Conservation (phyloP, 2,888 invertebrate species). For the Gnatocerus cornutus region DNA sequence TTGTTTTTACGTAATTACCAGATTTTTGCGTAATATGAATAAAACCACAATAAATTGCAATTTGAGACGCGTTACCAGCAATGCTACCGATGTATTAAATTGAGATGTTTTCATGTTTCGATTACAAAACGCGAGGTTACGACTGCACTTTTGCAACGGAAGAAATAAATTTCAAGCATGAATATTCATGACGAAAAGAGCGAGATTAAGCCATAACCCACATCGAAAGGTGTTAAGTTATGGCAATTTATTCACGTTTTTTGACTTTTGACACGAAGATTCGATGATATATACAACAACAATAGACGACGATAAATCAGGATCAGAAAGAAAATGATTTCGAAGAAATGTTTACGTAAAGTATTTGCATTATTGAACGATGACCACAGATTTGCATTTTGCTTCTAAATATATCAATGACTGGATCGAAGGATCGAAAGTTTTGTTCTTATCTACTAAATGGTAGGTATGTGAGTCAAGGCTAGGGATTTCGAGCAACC, state of each 20-base stretch:
- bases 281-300: background rate
- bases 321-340: slow-evolving; percentile 17
- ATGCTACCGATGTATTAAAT: slow-evolving; percentile 28
- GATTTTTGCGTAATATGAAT: background rate
- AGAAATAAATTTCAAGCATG: slow-evolving; percentile 30
- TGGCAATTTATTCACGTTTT: slow-evolving; percentile 1
- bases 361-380: slow-evolving; percentile 54
- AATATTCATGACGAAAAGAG: slow-evolving; percentile 19
- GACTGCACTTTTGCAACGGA: slow-evolving; percentile 25
- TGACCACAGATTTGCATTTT: slow-evolving; percentile 53
- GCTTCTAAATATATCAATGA: slow-evolving; percentile 56
- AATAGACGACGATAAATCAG: background rate
- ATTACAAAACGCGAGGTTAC: slow-evolving; percentile 26
- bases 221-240: background rate
- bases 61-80: background rate
- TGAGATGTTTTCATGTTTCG: slow-evolving; percentile 25
- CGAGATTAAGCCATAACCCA: slow-evolving; percentile 21
- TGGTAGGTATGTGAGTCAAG: slow-evolving; percentile 42
- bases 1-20: background rate
- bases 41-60: slow-evolving; percentile 20
- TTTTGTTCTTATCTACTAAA: slow-evolving; percentile 28
- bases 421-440: slow-evolving; percentile 36
- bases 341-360: slow-evolving; percentile 50
- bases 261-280: slow-evolving; percentile 4
- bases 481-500: slow-evolving; percentile 25